Base-by-base conservation (phyloP, 2,113 vertebrate genomes). In the Heterotis niloticus region DNA sequence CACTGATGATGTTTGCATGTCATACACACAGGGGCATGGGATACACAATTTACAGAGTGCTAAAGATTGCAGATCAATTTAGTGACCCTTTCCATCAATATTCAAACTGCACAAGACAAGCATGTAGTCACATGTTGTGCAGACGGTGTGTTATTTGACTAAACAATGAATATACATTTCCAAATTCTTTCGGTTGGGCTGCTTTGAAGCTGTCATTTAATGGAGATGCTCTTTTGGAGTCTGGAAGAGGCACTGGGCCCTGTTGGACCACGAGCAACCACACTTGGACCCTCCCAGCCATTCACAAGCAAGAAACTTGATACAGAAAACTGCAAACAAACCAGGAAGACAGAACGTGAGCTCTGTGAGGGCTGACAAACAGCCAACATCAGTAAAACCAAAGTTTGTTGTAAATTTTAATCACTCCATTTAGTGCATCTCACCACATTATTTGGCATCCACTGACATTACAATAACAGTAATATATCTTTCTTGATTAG, bases 11-110 rank as follows among this genome's bases (percentile, higher is more conserved):
- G 12, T 29, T 62, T 73, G 62, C 71, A 79, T 57, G 17, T 75
- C 57, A 64, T 26, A 34, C 14, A 52, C 24, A 66, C 28, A 65
- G 68, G 57, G 16, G 20, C 23, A 64, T 28, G 29, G 24, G 57
- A 28, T 54, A 34, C 34, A 20, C 7, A 57, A 79, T 79, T 79
- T 66, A 75, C 60, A 79, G 57, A 72, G 69, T 67, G 71, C 78
- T 52, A 11, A 77, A 69, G 56, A 57, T 5, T 54, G 57, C 69
- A 29, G 18, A 34, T 54, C 73, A 79, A 74, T 57, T 34, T 26
- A 66, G 78, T 67, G 71, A 44, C n/a, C n/a, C 11, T 79, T 79
- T 69, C 67, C 44, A 18, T 14, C 10, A 34, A 70, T 4, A 29
- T 34, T 26, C 7, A 44, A 51, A 12, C 20, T 0, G 23, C 18